phyloP scores from a whole-genome alignment of 2,888 invertebrate species.

The Achlya flavicornis region DNA sequence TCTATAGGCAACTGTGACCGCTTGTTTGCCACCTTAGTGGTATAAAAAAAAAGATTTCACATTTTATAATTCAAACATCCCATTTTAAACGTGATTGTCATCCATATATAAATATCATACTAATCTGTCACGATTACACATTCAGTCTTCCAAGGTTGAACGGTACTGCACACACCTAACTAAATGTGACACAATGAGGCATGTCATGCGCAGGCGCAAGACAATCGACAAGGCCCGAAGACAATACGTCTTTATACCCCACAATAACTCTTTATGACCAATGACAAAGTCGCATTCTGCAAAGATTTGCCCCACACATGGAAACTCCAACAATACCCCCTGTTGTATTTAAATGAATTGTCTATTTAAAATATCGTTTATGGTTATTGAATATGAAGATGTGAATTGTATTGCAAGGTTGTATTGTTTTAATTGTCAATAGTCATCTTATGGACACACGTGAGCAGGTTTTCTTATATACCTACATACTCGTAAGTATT shows the following conservation, averaged over 20 bases:
- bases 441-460: background rate
- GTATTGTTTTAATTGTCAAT: conserved; percentile 39
- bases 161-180: conserved; percentile 31
- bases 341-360: conserved; percentile 54
- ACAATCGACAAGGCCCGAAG: conserved; percentile 70
- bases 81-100: background rate
- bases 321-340: conserved; percentile 29
- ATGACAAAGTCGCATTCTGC: conserved; percentile 72
- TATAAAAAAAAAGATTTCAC: too few species aligned
- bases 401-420: conserved; percentile 46
- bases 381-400: conserved; percentile 50
- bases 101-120: background rate
- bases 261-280: conserved; percentile 72
- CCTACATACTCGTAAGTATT: too few species aligned
- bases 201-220: conserved; percentile 47
- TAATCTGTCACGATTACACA: conserved; percentile 13
- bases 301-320: conserved; percentile 71
- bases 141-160: conserved; percentile 53
- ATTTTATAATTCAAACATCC: too few species aligned
- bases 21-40: too few species aligned
- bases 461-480: conserved; percentile 15
- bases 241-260: conserved; percentile 68
- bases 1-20: too few species aligned
- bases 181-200: conserved; percentile 36
- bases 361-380: conserved; percentile 53